These are phyloP conservation scores for Nipponia nippon DNA, from an alignment of 2,113 vertebrate species.

Conservation along the genomic window DNA sequence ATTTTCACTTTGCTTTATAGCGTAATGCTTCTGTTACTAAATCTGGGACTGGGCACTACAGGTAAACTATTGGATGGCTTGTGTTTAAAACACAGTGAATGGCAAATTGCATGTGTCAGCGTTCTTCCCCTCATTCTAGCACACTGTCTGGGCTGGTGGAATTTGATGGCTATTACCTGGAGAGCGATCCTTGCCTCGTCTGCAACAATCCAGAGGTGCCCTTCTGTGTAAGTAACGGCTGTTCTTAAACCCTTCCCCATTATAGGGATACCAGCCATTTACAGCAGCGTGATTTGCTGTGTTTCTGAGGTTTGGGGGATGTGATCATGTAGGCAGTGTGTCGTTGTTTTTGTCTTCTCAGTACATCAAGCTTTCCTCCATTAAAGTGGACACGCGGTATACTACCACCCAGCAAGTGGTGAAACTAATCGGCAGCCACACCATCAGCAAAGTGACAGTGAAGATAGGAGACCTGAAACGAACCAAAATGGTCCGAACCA, in stretches of 20 bases:
- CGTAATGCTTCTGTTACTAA: not conserved
- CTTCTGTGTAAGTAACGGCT: slow-evolving; percentile 86
- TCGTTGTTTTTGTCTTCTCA: slow-evolving; percentile 35
- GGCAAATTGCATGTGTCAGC: accelerated
- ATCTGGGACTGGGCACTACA: not conserved
- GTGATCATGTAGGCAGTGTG: not conserved
- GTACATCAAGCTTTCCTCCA: slow-evolving; percentile 99
- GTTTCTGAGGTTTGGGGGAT: not conserved
- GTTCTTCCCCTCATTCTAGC: slow-evolving; percentile 63
- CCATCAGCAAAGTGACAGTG: slow-evolving; percentile 97
- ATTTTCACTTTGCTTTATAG: not conserved
- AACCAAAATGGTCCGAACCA: slow-evolving; percentile 97
- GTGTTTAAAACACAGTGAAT: not conserved
- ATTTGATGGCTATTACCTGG: slow-evolving; percentile 95
- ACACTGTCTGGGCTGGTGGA: slow-evolving; percentile 95
- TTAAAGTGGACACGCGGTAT: slow-evolving; percentile 98
- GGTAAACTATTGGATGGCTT: not conserved
- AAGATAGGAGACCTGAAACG: slow-evolving; percentile 97
- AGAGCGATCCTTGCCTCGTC: slow-evolving; percentile 96
- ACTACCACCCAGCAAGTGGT: slow-evolving; percentile 99
- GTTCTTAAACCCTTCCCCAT: not conserved
- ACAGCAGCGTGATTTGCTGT: not conserved
- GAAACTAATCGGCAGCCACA: slow-evolving; percentile 98
- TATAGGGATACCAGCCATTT: accelerated
- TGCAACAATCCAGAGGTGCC: slow-evolving; percentile 99